These are phyloP conservation scores for Proterorhinus semilunaris DNA, from an alignment of 2,113 vertebrate genomes.

Conservation along the genomic window DNA sequence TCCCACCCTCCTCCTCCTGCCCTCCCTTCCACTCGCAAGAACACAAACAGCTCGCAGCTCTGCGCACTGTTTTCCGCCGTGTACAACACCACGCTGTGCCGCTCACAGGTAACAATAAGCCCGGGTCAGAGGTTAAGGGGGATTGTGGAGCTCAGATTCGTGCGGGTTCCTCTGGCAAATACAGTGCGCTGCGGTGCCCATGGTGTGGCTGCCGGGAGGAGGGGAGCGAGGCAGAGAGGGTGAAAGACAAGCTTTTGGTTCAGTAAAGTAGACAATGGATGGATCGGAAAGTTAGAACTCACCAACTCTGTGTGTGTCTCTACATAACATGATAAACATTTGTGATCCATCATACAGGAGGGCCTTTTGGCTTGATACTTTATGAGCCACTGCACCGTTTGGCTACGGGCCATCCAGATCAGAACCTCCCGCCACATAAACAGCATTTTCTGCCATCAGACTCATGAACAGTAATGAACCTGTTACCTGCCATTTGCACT, in stretches of 20 bases:
- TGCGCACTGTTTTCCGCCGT: slow-evolving; percentile 48
- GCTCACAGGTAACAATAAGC: slow-evolving; percentile 79
- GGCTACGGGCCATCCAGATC: no score
- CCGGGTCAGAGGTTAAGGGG: slow-evolving; percentile 78
- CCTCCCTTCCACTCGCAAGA: slow-evolving; percentile 65
- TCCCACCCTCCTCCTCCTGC: slow-evolving; percentile 67
- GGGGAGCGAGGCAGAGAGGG: slow-evolving; percentile 38
- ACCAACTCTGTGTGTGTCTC: background rate
- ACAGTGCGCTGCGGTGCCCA: slow-evolving; percentile 48
- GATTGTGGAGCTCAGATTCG: slow-evolving; percentile 67
- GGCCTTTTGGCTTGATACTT: no score
- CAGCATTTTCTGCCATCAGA: no score
- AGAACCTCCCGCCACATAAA: no score
- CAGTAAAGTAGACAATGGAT: slow-evolving; percentile 18
- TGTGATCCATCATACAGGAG: no score
- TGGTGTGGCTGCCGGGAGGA: slow-evolving; percentile 63
- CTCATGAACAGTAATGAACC: no score
- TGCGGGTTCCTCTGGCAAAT: slow-evolving; percentile 66
- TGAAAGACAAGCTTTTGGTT: slow-evolving; percentile 39
- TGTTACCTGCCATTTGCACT: no score
- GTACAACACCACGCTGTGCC: slow-evolving; percentile 54
- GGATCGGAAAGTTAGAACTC: slow-evolving; percentile 20
- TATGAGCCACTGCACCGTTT: no score
- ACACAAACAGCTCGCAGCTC: slow-evolving; percentile 78
- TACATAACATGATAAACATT: background rate